Base-by-base conservation (phyloP, 2,888 invertebrate genomes). In the Calameuta filiformis region DNA sequence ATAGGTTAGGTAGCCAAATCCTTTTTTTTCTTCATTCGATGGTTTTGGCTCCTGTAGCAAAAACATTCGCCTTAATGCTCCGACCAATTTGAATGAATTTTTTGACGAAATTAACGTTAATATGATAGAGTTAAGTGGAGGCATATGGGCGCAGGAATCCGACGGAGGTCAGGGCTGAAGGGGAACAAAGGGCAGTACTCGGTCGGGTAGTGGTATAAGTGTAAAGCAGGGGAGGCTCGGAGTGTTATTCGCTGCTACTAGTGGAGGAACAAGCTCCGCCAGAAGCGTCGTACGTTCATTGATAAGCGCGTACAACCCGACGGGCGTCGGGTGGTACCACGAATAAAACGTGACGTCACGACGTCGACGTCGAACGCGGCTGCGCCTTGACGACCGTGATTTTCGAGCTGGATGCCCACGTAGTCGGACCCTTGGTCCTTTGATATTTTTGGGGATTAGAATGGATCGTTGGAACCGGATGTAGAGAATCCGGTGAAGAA, bases 221-320 rank as follows among this genome's bases (percentile, higher is more conserved):
- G 56, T 56, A 12, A 34, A 34, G 34, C 74, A 73, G 37, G 69
- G 73, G 81, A 77, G 79, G 80, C 71, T 35, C 68, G 78, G 83
- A 79, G 84, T 83, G 83, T 83, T 71, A 82, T 82, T 81, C 35
- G 71, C 30, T 35, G 74, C 37, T 82, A 71, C 71, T 71, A 71
- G 71, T 34, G 31, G 6, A 80, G 86, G 82, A 85, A 83, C 83
- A 85, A 86, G 85, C 83, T 83, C 81, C 82, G 83, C 85, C 87
- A 85, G 86, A 87, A 87, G 86, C 89, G 86, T 86, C 86, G 88
- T 89, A 89, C 89, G 88, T 89, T 89, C 89, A 89, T 89, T 89
- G 89, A 89, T 89, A 89, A 89, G 87, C 88, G 84, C 84, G 81
- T 84, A 83, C 81, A 81, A 31, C 79, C n/a, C 85, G 82, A 83